Percentiles rank a stretch among this genome's conserved stretches.
phyloP scores from a whole-genome alignment of 2,113 vertebrate genomes.

The Setophaga petechia region DNA sequence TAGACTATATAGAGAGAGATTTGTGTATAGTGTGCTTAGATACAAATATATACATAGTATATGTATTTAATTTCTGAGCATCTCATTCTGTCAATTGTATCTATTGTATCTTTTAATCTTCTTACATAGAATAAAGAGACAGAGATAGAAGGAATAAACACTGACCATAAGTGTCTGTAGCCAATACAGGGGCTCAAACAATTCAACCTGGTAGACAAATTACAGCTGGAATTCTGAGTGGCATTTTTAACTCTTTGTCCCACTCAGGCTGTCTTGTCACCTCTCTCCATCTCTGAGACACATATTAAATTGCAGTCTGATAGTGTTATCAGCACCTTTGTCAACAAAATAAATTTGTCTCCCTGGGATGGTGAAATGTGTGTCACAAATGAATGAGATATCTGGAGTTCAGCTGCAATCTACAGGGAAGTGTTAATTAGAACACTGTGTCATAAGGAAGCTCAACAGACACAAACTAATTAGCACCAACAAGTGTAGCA shows the following conservation, averaged over 20 bases:
- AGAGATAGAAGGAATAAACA: neutral
- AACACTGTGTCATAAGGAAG: constrained; percentile 41
- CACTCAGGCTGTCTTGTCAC: neutral
- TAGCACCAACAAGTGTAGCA: constrained; percentile 19
- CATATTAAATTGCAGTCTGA: neutral
- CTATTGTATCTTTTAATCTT: neutral
- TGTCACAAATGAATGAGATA: constrained; percentile 56
- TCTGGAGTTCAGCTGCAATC: constrained; percentile 42
- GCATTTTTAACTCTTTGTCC: neutral
- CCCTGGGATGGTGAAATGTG: constrained; percentile 12
- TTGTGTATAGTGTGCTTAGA: neutral
- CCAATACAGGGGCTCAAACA: neutral
- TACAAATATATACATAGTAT: neutral
- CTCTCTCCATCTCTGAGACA: neutral
- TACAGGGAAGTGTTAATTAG: constrained; percentile 54
- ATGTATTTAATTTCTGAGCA: neutral
- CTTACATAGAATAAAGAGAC: neutral
- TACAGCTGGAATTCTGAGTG: neutral
- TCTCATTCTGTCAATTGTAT: neutral
- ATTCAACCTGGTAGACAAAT: neutral
- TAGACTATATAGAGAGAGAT: neutral
- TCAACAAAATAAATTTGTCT: constrained; percentile 43
- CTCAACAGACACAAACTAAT: constrained; percentile 48
- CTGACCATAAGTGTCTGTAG: neutral
- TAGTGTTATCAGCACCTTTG: constrained; percentile 9